Evolutionary conservation across 2,113 vertebrate species (phyloP).

Genomic region (Coptodon rendalli): DNA sequence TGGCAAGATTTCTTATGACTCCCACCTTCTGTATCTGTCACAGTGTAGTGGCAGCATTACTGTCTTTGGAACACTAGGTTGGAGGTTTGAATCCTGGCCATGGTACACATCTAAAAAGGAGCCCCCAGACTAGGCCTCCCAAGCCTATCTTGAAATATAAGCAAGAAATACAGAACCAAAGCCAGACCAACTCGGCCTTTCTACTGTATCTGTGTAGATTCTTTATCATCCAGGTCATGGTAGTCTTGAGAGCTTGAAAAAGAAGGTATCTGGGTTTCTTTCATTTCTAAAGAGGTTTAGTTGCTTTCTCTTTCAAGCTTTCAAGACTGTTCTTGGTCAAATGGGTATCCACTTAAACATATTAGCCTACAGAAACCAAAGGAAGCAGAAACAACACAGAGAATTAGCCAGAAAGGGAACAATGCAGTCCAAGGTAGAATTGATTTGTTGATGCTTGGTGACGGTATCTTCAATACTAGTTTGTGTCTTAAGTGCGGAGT

Average conservation of each 20-base stretch:
- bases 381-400: not conserved
- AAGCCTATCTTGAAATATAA: too few species aligned
- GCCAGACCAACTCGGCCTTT: too few species aligned
- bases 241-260: not conserved
- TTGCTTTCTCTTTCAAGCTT: not conserved
- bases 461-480: not conserved
- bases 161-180: too few species aligned
- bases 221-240: not conserved
- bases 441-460: not conserved
- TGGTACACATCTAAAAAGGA: too few species aligned
- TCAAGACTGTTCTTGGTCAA: not conserved
- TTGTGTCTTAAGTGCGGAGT: not conserved
- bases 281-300: not conserved
- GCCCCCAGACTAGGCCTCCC: too few species aligned
- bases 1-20: too few species aligned
- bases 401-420: not conserved
- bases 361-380: not conserved
- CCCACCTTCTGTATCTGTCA: too few species aligned
- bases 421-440: not conserved
- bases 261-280: not conserved
- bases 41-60: too few species aligned
- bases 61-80: too few species aligned
- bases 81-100: too few species aligned
- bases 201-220: too few species aligned
- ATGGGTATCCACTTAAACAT: not conserved